Conservation (phyloP, 2,797 vertebrate species). For the Jordanella pulchra region DNA sequence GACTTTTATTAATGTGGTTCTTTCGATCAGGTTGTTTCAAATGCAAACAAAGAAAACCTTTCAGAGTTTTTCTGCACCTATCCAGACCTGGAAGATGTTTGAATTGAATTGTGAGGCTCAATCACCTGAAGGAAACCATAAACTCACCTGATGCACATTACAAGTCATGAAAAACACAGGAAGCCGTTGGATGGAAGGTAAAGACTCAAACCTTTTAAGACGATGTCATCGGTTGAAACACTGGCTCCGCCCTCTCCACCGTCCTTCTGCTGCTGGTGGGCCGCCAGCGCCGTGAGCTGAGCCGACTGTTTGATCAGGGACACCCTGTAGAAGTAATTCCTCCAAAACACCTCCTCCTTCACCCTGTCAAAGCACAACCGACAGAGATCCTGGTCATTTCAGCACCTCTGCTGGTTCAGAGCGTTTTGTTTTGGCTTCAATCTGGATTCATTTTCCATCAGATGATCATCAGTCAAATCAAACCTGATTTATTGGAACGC, state of each 20-base stretch:
- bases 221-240: constrained; percentile 69
- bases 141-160: neutral
- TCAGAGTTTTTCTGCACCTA: neutral
- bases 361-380: constrained; percentile 73
- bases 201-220: constrained; percentile 80
- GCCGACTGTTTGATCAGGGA: constrained; percentile 94
- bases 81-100: neutral
- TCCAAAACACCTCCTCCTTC: constrained; percentile 95
- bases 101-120: neutral
- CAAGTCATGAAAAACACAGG: neutral
- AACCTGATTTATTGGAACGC: neutral
- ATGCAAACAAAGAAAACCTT: neutral
- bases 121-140: neutral
- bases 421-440: neutral
- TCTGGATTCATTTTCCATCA: neutral
- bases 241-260: constrained; percentile 52
- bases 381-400: neutral
- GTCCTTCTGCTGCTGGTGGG: constrained; percentile 85
- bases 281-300: constrained; percentile 90
- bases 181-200: neutral
- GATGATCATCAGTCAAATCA: neutral
- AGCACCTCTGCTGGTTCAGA: neutral
- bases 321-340: constrained; percentile 94
- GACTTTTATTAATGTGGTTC: too few relatives aligned
- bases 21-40: too few relatives aligned